Percentiles rank a stretch among this genome's conserved stretches.
Conservation (phyloP, 2,113 vertebrate genomes). For the Agapornis roseicollis region DNA sequence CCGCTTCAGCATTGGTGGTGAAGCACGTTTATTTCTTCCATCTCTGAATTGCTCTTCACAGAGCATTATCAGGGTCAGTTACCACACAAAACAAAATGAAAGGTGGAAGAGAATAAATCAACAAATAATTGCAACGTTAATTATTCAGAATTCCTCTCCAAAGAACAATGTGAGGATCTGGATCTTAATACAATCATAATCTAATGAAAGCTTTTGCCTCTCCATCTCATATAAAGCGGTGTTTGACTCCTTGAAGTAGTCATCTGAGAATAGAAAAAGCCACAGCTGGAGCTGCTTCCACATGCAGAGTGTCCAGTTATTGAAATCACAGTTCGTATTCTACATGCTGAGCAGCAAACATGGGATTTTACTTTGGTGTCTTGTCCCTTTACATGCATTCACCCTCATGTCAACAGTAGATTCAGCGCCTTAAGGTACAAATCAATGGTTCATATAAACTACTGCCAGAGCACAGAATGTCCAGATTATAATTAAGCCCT, state of each 20-base stretch:
- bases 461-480: not conserved
- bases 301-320: not conserved
- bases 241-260: not conserved
- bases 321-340: not conserved
- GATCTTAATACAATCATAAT: not conserved
- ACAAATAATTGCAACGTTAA: not conserved
- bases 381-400: not conserved
- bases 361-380: not conserved
- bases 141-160: not conserved
- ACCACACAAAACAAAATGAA: not conserved
- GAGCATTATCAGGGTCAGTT: not conserved
- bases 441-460: not conserved
- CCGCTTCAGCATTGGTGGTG: not conserved
- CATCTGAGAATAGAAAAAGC: not conserved
- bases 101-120: not conserved
- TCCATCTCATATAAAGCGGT: not conserved
- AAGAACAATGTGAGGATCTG: not conserved
- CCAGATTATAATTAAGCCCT: slow-evolving; percentile 24
- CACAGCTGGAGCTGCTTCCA: not conserved
- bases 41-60: not conserved
- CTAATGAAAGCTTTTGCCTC: slow-evolving; percentile 5
- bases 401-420: not conserved
- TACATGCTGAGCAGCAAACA: not conserved
- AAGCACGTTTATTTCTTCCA: not conserved
- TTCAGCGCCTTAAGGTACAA: not conserved